A percentile compares a stretch with the other conserved stretches of the same genome.
These are phyloP conservation scores for Laothoe populi DNA, from an alignment of 2,888 invertebrate genomes.

Conservation along the genomic window DNA sequence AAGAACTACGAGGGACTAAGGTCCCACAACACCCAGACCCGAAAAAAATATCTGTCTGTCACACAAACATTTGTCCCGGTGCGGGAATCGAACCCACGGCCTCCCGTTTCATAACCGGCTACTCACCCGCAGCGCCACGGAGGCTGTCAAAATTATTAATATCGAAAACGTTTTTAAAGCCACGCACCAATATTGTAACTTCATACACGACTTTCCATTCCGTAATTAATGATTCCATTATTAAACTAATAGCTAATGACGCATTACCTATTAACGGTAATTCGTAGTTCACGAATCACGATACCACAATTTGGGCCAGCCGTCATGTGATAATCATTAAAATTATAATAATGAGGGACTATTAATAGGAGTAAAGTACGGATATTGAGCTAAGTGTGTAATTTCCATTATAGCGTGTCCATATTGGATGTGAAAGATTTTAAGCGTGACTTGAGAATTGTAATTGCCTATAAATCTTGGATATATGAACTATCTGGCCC, in stretches of 20 bases:
- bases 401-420: constrained; percentile 1
- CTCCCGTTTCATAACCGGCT: too few species aligned
- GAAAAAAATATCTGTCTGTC: too few species aligned
- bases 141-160: too few species aligned
- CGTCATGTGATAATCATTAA: constrained; percentile 7
- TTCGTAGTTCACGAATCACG: background rate
- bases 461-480: too few species aligned
- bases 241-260: background rate
- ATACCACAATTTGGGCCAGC: background rate
- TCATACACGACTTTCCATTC: background rate
- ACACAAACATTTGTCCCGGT: too few species aligned
- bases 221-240: background rate
- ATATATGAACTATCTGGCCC: too few species aligned
- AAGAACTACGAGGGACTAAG: too few species aligned
- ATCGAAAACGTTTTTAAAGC: too few species aligned
- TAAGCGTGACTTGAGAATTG: background rate
- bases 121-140: too few species aligned
- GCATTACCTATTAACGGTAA: constrained; percentile 2
- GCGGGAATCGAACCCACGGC: too few species aligned
- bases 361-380: constrained; percentile 3
- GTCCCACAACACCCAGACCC: too few species aligned
- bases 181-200: too few species aligned
- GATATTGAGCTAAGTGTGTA: background rate
- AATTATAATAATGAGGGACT: constrained; percentile 5
- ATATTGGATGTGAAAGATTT: constrained; percentile 5